Evolutionary conservation across 2,797 vertebrate genomes (phyloP).

Genomic region (Setipinna tenuifilis): DNA sequence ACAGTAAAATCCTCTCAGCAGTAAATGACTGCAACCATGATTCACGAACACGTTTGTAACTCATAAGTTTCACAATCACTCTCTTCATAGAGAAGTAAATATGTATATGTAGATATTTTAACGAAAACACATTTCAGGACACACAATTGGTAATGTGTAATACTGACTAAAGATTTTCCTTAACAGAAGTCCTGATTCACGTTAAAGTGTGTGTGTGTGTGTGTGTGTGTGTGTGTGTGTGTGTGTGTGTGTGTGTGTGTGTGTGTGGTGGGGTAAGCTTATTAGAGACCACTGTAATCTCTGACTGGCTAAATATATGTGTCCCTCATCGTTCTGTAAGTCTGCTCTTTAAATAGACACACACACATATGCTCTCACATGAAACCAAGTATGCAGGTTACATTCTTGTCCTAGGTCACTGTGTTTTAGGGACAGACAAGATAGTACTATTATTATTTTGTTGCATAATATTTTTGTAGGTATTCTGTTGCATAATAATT

Average conservation of each 20-base stretch:
- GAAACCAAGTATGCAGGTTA: background rate
- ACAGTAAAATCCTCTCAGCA: too few relatives aligned
- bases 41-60: too few relatives aligned
- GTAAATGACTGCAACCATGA: too few relatives aligned
- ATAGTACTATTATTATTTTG: background rate
- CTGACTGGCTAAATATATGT: conserved; percentile 13
- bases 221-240: conserved; percentile 1
- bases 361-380: background rate
- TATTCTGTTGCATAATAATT: background rate
- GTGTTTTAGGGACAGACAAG: background rate
- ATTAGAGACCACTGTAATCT: background rate
- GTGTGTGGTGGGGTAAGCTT: background rate
- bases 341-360: conserved; percentile 4
- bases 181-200: too few relatives aligned
- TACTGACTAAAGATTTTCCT: too few relatives aligned
- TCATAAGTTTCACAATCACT: too few relatives aligned
- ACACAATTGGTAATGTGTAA: too few relatives aligned
- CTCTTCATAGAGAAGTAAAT: too few relatives aligned
- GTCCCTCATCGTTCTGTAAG: background rate
- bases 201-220: background rate
- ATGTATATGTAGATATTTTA: too few relatives aligned
- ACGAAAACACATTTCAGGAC: too few relatives aligned
- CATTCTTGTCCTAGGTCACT: background rate
- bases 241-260: background rate
- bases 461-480: background rate